Percentiles rank a stretch among this genome's conserved stretches.
Conservation (phyloP, 37 sponge, comb jelly and placozoan genomes). For the Eunapius fragilis region DNA sequence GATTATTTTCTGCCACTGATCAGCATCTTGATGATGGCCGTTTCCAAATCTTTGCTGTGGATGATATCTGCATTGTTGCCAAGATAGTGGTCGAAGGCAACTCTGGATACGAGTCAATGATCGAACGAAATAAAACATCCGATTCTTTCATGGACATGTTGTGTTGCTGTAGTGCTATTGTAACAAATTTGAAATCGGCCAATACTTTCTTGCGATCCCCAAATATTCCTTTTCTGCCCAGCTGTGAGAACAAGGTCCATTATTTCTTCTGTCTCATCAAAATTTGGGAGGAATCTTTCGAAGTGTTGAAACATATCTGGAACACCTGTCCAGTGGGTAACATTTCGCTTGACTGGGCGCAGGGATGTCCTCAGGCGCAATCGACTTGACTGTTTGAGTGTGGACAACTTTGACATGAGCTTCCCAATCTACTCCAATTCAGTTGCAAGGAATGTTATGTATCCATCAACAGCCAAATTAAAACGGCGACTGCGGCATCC, state of each 20-base stretch:
- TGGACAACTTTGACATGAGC: neutral
- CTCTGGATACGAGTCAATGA: neutral
- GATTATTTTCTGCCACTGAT: neutral
- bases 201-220: neutral
- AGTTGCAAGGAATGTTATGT: neutral
- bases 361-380: neutral
- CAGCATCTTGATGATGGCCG: neutral
- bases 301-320: neutral
- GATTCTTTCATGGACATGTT: neutral
- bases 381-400: neutral
- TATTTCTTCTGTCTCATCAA: neutral
- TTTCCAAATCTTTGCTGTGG: neutral
- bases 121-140: neutral
- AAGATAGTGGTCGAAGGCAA: neutral
- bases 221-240: neutral
- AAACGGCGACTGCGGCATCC: slow-evolving; percentile 14
- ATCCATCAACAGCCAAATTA: slow-evolving; percentile 18
- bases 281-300: neutral
- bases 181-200: neutral
- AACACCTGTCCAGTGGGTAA: neutral
- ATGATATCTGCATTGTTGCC: neutral
- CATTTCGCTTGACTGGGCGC: neutral
- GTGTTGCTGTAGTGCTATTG: neutral
- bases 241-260: neutral
- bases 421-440: neutral